Evolutionary conservation across 2,113 vertebrate species (phyloP).

Genomic region (Lynx canadensis): DNA sequence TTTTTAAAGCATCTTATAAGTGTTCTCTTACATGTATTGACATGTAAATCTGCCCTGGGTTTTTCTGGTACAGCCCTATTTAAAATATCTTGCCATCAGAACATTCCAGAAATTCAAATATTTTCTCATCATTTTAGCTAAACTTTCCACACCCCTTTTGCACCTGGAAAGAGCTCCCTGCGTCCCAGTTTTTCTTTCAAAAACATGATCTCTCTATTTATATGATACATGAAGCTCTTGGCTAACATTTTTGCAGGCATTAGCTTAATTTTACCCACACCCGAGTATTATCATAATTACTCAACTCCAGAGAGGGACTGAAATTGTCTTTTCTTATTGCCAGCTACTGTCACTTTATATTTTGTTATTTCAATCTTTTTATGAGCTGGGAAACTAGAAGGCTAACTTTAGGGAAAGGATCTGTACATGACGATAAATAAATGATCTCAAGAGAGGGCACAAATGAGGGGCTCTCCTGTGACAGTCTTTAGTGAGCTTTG

Average conservation of each 20-base stretch:
- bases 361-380: constrained; percentile 48
- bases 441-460: background rate
- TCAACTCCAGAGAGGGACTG: background rate
- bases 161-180: constrained; percentile 20
- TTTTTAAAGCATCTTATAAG: constrained; percentile 44
- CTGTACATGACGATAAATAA: background rate
- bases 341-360: background rate
- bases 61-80: background rate
- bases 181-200: constrained; percentile 49
- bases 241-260: constrained; percentile 14
- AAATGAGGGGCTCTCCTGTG: background rate
- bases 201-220: constrained; percentile 35
- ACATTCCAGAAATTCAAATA: constrained; percentile 43
- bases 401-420: background rate
- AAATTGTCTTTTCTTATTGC: constrained; percentile 25
- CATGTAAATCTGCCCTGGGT: background rate
- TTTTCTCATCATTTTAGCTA: constrained; percentile 12
- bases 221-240: constrained; percentile 15
- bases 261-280: constrained; percentile 42
- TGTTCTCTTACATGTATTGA: background rate
- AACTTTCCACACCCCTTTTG: background rate
- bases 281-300: background rate
- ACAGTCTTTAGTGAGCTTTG: background rate
- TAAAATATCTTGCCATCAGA: constrained; percentile 28
- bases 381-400: background rate